These are phyloP conservation scores for Callionymus lyra DNA, from an alignment of 2,113 vertebrate genomes.

Conservation along the genomic window DNA sequence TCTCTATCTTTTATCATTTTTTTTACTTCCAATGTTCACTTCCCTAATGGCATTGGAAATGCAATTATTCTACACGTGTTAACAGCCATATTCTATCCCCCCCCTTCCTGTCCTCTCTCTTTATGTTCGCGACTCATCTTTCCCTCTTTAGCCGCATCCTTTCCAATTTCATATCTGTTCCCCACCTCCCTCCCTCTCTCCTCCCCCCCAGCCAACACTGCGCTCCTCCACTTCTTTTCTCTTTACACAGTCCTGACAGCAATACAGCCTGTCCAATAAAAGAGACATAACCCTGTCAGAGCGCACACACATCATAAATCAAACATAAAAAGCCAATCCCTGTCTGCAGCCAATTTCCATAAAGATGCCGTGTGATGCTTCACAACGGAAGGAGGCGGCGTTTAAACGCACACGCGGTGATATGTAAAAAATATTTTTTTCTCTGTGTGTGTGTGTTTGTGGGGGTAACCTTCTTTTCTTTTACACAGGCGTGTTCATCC, in stretches of 20 bases:
- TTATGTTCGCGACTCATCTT: neutral
- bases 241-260: conserved; percentile 31
- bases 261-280: conserved; percentile 52
- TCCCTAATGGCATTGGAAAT: no score
- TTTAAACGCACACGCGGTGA: conserved; percentile 13
- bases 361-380: conserved; percentile 38
- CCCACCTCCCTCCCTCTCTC: no score
- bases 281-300: conserved; percentile 10
- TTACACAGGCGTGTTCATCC: conserved; percentile 7
- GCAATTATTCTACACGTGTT: no score
- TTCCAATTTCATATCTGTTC: no score
- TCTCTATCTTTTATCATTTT: no score
- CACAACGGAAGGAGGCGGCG: conserved; percentile 17
- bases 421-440: conserved; percentile 8
- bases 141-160: no score
- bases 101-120: neutral
- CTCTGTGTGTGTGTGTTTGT: conserved; percentile 9
- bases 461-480: no score
- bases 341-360: conserved; percentile 58
- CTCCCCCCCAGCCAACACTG: neutral
- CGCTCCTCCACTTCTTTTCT: conserved; percentile 1
- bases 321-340: conserved; percentile 52
- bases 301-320: conserved; percentile 38
- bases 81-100: no score
- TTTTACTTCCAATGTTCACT: no score